A percentile compares a stretch with the other conserved stretches of the same genome.
These are phyloP conservation scores for Enteromius trimaculatus DNA, from an alignment of 2,797 vertebrate species.

Conservation along the genomic window DNA sequence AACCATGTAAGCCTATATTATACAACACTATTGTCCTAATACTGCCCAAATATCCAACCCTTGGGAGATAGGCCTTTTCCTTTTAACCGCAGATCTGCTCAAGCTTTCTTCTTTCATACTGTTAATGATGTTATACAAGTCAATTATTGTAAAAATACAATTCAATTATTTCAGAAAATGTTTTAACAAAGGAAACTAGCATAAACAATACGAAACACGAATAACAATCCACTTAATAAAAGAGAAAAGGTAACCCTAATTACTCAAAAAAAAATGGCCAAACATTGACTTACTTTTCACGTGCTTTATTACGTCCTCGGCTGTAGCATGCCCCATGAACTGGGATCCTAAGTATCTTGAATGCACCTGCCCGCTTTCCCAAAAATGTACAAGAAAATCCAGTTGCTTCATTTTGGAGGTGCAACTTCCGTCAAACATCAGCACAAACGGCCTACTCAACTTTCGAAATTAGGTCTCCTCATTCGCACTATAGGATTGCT, in stretches of 20 bases:
- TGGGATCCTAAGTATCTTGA: neutral
- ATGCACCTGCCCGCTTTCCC: neutral
- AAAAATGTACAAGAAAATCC: neutral
- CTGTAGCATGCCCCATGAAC: neutral
- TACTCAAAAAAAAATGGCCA: neutral
- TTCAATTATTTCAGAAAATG: neutral
- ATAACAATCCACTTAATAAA: slow-evolving; percentile 6
- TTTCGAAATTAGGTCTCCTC: neutral
- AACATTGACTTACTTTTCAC: neutral
- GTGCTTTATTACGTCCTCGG: neutral
- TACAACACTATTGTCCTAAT: neutral
- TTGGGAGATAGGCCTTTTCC: neutral
- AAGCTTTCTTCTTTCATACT: neutral
- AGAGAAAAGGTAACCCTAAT: neutral
- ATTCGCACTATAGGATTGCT: neutral
- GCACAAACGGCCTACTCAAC: neutral
- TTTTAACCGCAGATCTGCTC: neutral
- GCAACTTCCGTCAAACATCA: neutral
- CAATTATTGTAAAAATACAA: too few relatives aligned
- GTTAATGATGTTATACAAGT: neutral
- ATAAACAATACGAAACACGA: neutral
- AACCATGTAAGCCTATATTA: neutral
- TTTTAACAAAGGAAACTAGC: neutral
- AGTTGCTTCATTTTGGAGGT: neutral
- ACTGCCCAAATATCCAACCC: neutral